Conservation (phyloP, 2,888 invertebrate species). For the Bellardia bayeri region DNA sequence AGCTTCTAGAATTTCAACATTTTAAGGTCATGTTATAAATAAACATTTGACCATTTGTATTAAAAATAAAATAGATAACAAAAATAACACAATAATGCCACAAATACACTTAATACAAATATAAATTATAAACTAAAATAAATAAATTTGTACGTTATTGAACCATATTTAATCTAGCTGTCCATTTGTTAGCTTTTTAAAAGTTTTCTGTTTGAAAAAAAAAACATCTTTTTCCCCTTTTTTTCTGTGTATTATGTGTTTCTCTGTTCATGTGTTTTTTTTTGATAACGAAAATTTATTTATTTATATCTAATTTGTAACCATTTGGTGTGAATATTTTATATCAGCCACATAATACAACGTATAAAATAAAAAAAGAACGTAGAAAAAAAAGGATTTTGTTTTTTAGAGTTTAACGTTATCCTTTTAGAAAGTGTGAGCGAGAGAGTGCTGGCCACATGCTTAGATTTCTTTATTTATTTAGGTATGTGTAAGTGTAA, state of each 20-base stretch:
- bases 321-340: slow-evolving; percentile 34
- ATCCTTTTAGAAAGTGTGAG: neutral
- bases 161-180: neutral
- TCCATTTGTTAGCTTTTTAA: neutral
- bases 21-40: slow-evolving; percentile 38
- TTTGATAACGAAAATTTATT: slow-evolving; percentile 36
- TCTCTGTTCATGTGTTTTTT: neutral
- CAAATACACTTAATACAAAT: neutral
- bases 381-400: slow-evolving; percentile 1
- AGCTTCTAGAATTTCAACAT: slow-evolving; percentile 7
- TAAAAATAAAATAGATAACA: neutral
- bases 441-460: neutral
- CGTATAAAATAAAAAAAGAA: neutral
- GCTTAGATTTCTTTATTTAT: slow-evolving; percentile 29
- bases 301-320: slow-evolving; percentile 35
- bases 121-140: slow-evolving; percentile 1
- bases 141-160: neutral
- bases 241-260: neutral
- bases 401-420: neutral
- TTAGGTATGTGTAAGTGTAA: neutral
- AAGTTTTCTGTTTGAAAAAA: neutral
- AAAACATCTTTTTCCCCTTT: neutral
- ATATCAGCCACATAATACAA: neutral
- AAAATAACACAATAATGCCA: neutral
- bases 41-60: neutral